These are phyloP conservation scores for Chelon labrosus DNA, from an alignment of 2,797 vertebrate genomes.

Conservation along the genomic window DNA sequence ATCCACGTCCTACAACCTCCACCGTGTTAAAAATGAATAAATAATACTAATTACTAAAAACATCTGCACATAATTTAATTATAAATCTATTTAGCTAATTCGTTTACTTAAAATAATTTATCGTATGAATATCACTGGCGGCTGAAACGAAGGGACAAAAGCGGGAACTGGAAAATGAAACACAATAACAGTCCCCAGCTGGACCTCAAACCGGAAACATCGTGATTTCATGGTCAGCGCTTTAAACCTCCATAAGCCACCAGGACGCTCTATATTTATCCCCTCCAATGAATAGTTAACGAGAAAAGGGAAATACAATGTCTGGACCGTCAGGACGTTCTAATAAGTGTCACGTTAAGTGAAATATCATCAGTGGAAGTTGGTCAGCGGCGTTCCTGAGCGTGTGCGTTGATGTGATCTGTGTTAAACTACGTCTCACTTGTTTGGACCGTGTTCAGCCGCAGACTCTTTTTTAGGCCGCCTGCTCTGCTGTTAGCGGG, in stretches of 20 bases:
- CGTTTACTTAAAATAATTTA: neutral
- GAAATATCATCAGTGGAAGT: neutral
- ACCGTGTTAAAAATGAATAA: no score
- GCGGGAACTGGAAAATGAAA: slow-evolving; percentile 3
- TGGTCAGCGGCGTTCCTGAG: neutral
- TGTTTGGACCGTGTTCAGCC: slow-evolving; percentile 38
- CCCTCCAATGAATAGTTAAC: slow-evolving; percentile 1
- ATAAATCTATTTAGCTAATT: no score
- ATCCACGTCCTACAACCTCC: no score
- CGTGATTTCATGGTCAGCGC: slow-evolving; percentile 9
- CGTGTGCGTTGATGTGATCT: slow-evolving; percentile 17
- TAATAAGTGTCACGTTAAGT: neutral
- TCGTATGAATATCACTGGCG: neutral
- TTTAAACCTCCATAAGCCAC: neutral
- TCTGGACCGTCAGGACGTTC: neutral
- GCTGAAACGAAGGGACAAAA: slow-evolving; percentile 1
- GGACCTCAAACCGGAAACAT: neutral
- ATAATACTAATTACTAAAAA: no score
- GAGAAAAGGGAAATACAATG: neutral
- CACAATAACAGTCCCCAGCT: slow-evolving; percentile 2
- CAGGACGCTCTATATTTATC: neutral
- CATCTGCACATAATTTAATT: no score
- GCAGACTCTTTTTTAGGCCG: slow-evolving; percentile 46
- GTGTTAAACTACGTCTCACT: slow-evolving; percentile 30
- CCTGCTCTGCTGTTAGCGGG: slow-evolving; percentile 59